Evolutionary conservation across 2,888 invertebrate species (phyloP).

Genomic region (Volucella inanis): DNA sequence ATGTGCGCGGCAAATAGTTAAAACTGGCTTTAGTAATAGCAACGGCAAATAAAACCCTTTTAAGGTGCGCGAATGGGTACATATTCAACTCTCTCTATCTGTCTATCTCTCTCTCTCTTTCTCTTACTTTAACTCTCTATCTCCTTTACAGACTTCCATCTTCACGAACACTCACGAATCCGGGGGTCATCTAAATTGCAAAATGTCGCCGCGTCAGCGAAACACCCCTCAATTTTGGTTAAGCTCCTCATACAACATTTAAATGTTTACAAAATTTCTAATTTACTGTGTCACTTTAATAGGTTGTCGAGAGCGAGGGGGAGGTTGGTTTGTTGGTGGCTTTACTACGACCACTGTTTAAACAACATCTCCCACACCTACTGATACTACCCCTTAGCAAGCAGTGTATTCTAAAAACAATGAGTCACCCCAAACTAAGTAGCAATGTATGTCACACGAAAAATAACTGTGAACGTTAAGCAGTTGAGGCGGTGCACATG

Average conservation of each 20-base stretch:
- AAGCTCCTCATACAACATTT: constrained; percentile 67
- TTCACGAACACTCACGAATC: constrained; percentile 12
- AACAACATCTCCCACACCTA: constrained; percentile 31
- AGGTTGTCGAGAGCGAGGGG: constrained; percentile 36
- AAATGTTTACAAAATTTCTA: constrained; percentile 75
- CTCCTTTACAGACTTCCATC: not conserved
- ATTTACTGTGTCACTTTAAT: constrained; percentile 73
- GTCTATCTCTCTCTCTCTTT: not conserved
- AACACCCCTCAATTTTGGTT: constrained; percentile 71
- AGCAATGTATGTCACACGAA: constrained; percentile 64
- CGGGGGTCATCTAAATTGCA: constrained; percentile 60
- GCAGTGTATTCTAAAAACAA: constrained; percentile 49
- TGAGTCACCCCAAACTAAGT: constrained; percentile 70
- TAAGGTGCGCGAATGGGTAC: constrained; percentile 31
- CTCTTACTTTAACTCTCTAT: not conserved
- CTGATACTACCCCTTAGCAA: not conserved
- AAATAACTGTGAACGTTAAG: constrained; percentile 69
- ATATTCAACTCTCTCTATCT: not conserved
- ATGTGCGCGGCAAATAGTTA: constrained; percentile 60
- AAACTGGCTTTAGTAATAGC: constrained; percentile 58
- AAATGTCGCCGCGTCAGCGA: constrained; percentile 74
- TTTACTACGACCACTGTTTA: constrained; percentile 69
- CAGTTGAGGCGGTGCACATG: constrained; percentile 58
- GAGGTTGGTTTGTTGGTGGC: constrained; percentile 66
- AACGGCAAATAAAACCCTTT: constrained; percentile 71